Evolutionary conservation across 2,888 invertebrate species (phyloP), one percentile per base, ranked within the genome.

Genomic region (Drosophila nr. perissopoda): DNA sequence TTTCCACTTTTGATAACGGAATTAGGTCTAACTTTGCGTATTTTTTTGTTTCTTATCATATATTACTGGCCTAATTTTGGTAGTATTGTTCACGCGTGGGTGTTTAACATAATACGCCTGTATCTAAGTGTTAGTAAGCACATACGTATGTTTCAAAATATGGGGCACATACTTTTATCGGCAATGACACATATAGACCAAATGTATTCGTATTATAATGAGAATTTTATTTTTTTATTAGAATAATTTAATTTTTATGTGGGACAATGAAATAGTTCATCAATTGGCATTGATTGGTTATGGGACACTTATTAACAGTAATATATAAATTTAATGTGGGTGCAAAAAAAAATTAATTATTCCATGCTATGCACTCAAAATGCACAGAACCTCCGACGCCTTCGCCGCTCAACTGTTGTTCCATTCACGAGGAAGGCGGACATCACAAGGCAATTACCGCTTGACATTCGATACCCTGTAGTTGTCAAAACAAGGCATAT

Each of bases 231-330:
- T 52, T 54, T 34, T 42, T 56, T 33, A 33, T 63, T 49, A 54
- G 61, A 58, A 70, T 42, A 56, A 45, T 16, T 48, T 2, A 16
- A 51, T 21, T 29, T 31, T 10, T 11, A 11, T 36, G 10, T 36
- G 45, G 8, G 13, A 33, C 31, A 65, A 48, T 62, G 38, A 29
- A 57, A 51, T 16, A 6, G 16, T 38, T 38, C 10, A 76, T 71
- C 71, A 78, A 75, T 78, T 76, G 61, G 49, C 68, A 63, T 63
- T 80, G 71, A 68, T 60, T 76, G 68, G 62, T 66, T 71, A 61
- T 63, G 59, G 52, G 51, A 65, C 25, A 57, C 16, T 29, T 45
- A 25, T 16, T 45, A 16, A 25, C 25, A 45, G 45, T 16, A 16
- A 25, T 25, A 25, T 16, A 45, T 25, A 25, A 25, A 45, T 25